Evolutionary conservation across 2,113 vertebrate genomes (phyloP), one percentile per base, ranked within the genome.

Genomic region (Ceyx margarethae): DNA sequence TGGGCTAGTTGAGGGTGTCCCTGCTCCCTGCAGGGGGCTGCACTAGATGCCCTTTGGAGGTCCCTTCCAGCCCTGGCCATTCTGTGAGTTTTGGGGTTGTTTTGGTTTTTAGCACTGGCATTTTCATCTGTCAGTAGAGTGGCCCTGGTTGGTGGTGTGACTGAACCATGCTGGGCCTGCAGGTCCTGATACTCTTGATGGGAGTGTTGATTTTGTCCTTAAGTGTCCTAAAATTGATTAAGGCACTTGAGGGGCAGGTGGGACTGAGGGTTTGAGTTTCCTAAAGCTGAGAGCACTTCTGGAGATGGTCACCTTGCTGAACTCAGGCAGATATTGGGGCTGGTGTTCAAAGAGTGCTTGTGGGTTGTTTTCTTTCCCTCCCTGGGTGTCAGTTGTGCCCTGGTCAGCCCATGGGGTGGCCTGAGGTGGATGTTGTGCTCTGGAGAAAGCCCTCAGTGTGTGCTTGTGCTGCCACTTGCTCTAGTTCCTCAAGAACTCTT

Each of bases 291-390:
- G 75, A 48, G 20, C 26, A 5, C 2, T 79, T 28, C n/a, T 65
- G 50, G 50, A 33, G 25, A 5, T 14, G 28, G 22, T 46, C 5
- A 42, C 4, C 20, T n/a, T 0, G 1, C 31, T 43, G 5, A 33
- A 12, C 20, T 40, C 26, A 4, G 15, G 42, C 21, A 33, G 64
- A 15, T 61, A 13, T 9, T 29, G 45, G 28, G 37, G 29, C 29
- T 77, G 19, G 5, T 10, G 5, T n/a, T 54, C 15, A 9, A 42
- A 51, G 31, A 42, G 33, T 1, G 4, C 19, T 13, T 19, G 28
- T 19, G 6, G 8, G 3, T 13, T 28, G 3, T 10, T 28, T 66
- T 43, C 37, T 43, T 12, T 3, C 6, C 8, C 23, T 92, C 16
- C 25, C 46, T 42, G 43, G 12, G n/a, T 57, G 29, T 35, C 35